Percentiles rank a stretch among this genome's conserved stretches.
Evolutionary conservation across 1,140 invertebrate species (phyloP).

Genomic region (Drosophila grimshawi): DNA sequence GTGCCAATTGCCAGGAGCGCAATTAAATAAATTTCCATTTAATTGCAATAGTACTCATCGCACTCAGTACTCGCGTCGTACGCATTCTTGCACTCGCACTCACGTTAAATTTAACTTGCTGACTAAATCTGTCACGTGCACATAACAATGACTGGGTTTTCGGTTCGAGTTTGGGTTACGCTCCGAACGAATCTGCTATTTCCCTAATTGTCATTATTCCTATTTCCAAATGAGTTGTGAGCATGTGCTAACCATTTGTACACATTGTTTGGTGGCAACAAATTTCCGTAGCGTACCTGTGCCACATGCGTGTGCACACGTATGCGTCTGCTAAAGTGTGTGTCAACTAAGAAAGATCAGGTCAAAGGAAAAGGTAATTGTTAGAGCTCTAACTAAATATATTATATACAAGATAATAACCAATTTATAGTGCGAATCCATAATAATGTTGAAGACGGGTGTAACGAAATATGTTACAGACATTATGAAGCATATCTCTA

Average conservation of each 20-base stretch:
- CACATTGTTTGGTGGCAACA: constrained; percentile 6
- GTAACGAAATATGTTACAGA: no score
- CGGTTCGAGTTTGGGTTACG: constrained; percentile 4
- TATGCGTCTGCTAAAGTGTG: not conserved
- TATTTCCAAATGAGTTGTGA: constrained; percentile 36
- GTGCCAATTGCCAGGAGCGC: constrained; percentile 13
- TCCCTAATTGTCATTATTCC: constrained; percentile 41
- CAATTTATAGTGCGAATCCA: no score
- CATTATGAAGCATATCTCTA: no score
- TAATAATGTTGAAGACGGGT: no score
- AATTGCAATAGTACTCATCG: constrained; percentile 22
- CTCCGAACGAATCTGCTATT: not conserved
- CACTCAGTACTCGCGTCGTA: constrained; percentile 14
- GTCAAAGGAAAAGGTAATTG: not conserved
- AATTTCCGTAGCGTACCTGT: constrained; percentile 1
- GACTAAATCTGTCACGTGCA: constrained; percentile 44
- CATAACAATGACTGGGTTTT: constrained; percentile 29
- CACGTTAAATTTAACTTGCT: constrained; percentile 26
- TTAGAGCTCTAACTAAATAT: not conserved
- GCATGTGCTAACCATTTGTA: constrained; percentile 26
- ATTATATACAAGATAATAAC: no score
- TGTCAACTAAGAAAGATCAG: not conserved
- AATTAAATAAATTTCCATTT: constrained; percentile 57
- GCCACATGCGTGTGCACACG: not conserved
- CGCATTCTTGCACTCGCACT: not conserved